phyloP scores from a whole-genome alignment of 2,888 invertebrate species.

The Aphodius granarius region DNA sequence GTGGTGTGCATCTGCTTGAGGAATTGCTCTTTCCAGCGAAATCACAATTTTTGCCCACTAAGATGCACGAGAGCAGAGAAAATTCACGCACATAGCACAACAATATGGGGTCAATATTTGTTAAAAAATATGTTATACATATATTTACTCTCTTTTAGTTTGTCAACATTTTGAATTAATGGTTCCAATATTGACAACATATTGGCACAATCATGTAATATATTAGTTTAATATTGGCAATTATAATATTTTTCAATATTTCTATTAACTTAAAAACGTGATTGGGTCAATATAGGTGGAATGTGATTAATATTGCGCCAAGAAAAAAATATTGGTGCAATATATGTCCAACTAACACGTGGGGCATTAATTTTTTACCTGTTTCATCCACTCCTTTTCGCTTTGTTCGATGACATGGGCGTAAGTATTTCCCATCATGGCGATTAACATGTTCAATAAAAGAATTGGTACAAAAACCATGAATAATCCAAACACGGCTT shows the following conservation, averaged over 20 bases:
- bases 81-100: neutral
- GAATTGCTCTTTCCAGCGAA: slow-evolving; percentile 90
- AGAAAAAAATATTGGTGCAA: too few relatives aligned
- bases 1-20: slow-evolving; percentile 84
- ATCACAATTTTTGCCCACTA: slow-evolving; percentile 99
- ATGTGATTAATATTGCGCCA: too few relatives aligned
- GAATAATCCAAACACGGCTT: slow-evolving; percentile 95
- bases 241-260: neutral
- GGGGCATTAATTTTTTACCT: slow-evolving; percentile 61
- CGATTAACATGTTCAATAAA: slow-evolving; percentile 95
- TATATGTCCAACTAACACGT: too few relatives aligned
- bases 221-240: too few relatives aligned
- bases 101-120: neutral
- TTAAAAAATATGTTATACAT: too few relatives aligned
- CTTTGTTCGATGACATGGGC: slow-evolving; percentile 97
- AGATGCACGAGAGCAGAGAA: neutral
- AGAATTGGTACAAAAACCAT: slow-evolving; percentile 98
- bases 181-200: neutral
- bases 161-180: too few relatives aligned
- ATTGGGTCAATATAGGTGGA: neutral
- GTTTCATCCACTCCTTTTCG: slow-evolving; percentile 98
- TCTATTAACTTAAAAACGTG: neutral
- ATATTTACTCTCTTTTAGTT: too few relatives aligned
- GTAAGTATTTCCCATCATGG: slow-evolving; percentile 99
- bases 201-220: too few relatives aligned